Evolutionary conservation across 92 coral and sea anemone genomes (phyloP).

Genomic region (Plumapathes pennacea): DNA sequence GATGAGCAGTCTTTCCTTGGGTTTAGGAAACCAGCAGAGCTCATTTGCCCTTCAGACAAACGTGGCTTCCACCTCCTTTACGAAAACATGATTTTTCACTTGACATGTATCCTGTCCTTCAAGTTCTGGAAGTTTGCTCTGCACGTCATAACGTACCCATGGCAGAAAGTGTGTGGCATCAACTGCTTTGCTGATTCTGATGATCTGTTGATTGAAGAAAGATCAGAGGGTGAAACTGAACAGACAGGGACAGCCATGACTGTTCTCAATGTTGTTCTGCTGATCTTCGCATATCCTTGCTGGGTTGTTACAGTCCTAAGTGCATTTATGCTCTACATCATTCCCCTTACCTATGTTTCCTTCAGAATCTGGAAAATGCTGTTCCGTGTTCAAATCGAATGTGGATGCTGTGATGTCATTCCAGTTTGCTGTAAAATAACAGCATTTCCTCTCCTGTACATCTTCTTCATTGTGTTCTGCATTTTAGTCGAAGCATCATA

Average conservation of each 20-base stretch:
- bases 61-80: conserved; percentile 93
- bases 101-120: conserved; percentile 64
- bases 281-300: conserved; percentile 52
- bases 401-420: conserved; percentile 72
- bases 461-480: conserved; percentile 77
- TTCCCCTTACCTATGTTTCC: conserved; percentile 91
- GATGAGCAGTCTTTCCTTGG: conserved; percentile 91
- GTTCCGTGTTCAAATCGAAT: conserved; percentile 73
- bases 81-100: conserved; percentile 93
- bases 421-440: conserved; percentile 60
- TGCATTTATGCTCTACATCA: conserved; percentile 73
- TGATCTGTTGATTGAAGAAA: conserved; percentile 16
- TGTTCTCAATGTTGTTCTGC: conserved; percentile 40
- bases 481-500: conserved; percentile 81
- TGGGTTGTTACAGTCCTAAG: conserved; percentile 65
- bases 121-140: conserved; percentile 87
- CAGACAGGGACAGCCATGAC: conserved; percentile 15
- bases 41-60: conserved; percentile 62
- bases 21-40: conserved; percentile 75
- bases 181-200: conserved; percentile 8
- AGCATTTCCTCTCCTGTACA: conserved; percentile 71
- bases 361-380: conserved; percentile 89
- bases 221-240: conserved; percentile 13
- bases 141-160: conserved; percentile 61
- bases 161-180: conserved; percentile 52